Evolutionary conservation across 2,113 vertebrate species (phyloP).

Genomic region (Rhodinocichla rosea): DNA sequence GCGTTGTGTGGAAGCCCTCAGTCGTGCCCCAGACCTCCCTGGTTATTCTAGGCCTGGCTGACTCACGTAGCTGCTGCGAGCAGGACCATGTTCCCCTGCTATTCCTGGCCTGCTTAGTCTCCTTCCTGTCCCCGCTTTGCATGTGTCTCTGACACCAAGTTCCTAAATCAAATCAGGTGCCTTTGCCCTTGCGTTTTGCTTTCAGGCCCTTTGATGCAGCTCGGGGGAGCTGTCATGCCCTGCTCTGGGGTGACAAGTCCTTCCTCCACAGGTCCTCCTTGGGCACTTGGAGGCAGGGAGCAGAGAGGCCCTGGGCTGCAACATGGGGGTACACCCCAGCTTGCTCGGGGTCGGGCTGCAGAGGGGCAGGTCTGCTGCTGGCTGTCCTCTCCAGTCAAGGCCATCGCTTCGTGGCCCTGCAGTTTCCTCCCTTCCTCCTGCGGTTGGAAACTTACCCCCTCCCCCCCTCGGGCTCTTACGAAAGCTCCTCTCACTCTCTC

Average conservation of each 20-base stretch:
- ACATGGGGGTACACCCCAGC: background rate
- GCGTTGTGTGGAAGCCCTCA: background rate
- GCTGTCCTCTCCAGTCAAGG: background rate
- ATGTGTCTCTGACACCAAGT: background rate
- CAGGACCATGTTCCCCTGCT: background rate
- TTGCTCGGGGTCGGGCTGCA: background rate
- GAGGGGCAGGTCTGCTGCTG: background rate
- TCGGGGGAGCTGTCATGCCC: accelerated
- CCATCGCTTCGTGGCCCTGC: slow-evolving; percentile 33
- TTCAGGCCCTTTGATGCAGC: background rate
- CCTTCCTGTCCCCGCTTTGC: background rate
- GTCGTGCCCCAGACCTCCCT: background rate
- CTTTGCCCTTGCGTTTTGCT: background rate
- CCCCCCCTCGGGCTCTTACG: slow-evolving; percentile 61
- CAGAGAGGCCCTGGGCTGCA: background rate
- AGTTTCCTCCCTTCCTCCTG: slow-evolving; percentile 72
- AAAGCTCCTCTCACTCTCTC: slow-evolving; percentile 75
- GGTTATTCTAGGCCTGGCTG: background rate
- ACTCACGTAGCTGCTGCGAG: background rate
- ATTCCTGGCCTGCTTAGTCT: background rate
- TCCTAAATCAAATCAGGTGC: slow-evolving; percentile 42
- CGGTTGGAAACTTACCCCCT: slow-evolving; percentile 77
- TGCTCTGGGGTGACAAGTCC: background rate
- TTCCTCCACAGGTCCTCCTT: background rate
- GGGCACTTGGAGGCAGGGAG: background rate